phyloP scores from a whole-genome alignment of 2,113 vertebrate genomes.

The Heterochromis multidens region DNA sequence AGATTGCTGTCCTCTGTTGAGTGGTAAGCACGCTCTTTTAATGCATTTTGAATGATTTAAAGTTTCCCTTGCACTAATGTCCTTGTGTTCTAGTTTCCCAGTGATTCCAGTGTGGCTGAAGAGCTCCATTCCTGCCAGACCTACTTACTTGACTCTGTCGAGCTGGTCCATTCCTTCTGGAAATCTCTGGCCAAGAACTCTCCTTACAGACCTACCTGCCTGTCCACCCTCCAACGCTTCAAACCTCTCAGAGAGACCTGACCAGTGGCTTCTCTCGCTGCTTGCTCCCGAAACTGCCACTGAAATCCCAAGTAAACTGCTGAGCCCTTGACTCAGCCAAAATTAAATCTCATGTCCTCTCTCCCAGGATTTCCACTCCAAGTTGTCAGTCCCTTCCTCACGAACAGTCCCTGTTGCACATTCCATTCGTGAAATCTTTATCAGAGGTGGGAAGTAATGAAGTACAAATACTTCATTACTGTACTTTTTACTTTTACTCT shows the following conservation, averaged over 20 bases:
- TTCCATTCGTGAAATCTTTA: too few relatives aligned
- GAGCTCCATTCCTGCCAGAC: background rate
- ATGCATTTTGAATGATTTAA: background rate
- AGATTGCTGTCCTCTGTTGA: too few relatives aligned
- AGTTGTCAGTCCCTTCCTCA: too few relatives aligned
- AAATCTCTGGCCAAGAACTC: background rate
- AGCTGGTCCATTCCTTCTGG: background rate
- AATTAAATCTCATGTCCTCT: background rate
- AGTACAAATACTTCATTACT: too few relatives aligned
- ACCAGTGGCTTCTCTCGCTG: background rate
- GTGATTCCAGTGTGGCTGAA: background rate
- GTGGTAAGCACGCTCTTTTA: background rate
- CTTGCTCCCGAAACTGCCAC: background rate
- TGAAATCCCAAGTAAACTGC: background rate
- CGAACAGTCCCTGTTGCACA: too few relatives aligned
- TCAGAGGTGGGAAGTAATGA: too few relatives aligned
- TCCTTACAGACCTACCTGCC: background rate
- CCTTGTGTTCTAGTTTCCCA: background rate
- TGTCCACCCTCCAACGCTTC: background rate
- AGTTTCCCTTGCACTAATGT: background rate
- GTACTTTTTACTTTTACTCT: too few relatives aligned
- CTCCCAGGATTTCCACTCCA: too few relatives aligned
- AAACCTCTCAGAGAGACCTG: background rate
- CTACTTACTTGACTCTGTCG: background rate
- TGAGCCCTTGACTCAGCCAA: background rate